phyloP scores from a whole-genome alignment of 2,888 invertebrate genomes.

The Drosophila colorata region DNA sequence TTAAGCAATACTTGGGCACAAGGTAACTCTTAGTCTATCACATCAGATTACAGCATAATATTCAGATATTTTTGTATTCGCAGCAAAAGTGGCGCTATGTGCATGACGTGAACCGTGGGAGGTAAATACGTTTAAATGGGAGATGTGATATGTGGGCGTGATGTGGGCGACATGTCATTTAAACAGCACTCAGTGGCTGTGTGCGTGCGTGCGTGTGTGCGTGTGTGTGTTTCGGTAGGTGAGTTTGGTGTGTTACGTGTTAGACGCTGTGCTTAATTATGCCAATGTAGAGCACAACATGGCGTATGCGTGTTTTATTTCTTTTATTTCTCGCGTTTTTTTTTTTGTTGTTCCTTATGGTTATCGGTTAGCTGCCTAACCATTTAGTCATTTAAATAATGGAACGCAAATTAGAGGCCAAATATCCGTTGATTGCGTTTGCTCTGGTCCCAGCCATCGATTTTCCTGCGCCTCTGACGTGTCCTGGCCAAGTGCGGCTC shows the following conservation, averaged over 20 bases:
- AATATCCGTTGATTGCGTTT: conserved; percentile 33
- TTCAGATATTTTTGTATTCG: conserved; percentile 13
- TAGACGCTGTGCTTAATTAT: conserved; percentile 66
- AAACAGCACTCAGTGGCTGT: conserved; percentile 24
- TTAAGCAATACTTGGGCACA: neutral
- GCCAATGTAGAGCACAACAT: conserved; percentile 45
- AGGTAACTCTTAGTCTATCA: conserved; percentile 24
- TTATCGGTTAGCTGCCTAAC: conserved; percentile 33
- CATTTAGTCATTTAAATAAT: conserved; percentile 62
- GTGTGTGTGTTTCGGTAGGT: conserved; percentile 6
- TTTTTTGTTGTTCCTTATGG: conserved; percentile 12
- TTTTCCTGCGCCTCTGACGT: conserved; percentile 35
- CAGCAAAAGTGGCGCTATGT: conserved; percentile 69
- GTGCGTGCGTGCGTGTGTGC: conserved; percentile 10
- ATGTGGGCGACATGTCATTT: conserved; percentile 42
- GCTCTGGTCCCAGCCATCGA: conserved; percentile 43
- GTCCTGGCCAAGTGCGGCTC: conserved; percentile 22
- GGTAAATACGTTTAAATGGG: conserved; percentile 28
- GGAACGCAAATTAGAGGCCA: conserved; percentile 41
- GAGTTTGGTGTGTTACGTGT: conserved; percentile 39
- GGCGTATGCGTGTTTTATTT: conserved; percentile 67
- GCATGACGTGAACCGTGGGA: conserved; percentile 62
- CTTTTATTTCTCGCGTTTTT: conserved; percentile 18
- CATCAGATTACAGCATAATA: neutral
- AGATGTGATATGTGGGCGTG: conserved; percentile 45